phyloP scores from a whole-genome alignment of 2,113 vertebrate genomes.

The Terrapene triunguis region DNA sequence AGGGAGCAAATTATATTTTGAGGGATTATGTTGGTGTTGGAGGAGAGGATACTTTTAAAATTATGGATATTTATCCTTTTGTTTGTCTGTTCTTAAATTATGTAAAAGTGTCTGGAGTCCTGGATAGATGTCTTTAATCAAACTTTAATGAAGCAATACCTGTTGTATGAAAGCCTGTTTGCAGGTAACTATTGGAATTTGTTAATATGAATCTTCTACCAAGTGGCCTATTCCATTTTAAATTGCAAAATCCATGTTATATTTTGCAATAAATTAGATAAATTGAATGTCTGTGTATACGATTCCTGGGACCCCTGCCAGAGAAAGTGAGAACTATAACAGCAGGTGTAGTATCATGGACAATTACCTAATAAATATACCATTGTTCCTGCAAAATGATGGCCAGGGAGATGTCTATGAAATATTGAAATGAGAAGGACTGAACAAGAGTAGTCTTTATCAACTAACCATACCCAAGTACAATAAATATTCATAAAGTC shows the following conservation, averaged over 20 bases:
- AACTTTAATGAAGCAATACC: neutral
- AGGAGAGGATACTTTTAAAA: neutral
- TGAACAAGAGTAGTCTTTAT: neutral
- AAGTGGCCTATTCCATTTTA: neutral
- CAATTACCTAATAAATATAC: neutral
- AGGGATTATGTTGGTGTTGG: neutral
- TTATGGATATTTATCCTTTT: neutral
- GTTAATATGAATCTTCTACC: neutral
- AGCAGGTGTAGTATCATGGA: neutral
- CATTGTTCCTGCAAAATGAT: neutral
- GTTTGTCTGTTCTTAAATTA: neutral
- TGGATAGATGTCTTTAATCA: neutral
- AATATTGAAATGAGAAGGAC: neutral
- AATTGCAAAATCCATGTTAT: neutral
- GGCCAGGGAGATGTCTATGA: rapidly evolving
- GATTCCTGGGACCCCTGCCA: rapidly evolving
- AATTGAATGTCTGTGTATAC: neutral
- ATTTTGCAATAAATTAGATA: neutral
- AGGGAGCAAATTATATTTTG: neutral
- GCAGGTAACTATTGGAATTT: neutral
- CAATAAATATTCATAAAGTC: neutral
- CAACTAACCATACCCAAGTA: rapidly evolving
- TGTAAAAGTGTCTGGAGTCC: neutral
- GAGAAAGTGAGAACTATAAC: neutral
- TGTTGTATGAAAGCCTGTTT: neutral